Evolutionary conservation across 2,797 vertebrate species (phyloP).

Genomic region (Triplophysa bombifrons): DNA sequence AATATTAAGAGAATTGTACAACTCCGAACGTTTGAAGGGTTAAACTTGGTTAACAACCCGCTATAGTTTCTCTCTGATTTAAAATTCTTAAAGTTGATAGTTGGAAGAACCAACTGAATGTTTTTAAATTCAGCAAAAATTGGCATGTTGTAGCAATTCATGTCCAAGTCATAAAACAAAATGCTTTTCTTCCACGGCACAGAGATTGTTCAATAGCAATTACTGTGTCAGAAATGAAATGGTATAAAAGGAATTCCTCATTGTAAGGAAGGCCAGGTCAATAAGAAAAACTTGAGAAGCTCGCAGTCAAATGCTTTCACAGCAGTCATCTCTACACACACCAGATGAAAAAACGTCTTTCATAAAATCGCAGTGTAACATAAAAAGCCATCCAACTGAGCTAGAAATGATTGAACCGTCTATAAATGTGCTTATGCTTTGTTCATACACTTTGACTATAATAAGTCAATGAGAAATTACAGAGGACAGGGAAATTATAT

Average conservation of each 20-base stretch:
- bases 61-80: conserved; percentile 29
- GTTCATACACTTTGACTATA: neutral
- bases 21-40: neutral
- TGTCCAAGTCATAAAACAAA: conserved; percentile 47
- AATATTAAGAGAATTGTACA: no score
- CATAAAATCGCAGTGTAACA: neutral
- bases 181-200: conserved; percentile 42
- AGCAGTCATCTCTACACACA: neutral
- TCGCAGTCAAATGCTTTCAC: neutral
- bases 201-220: conserved; percentile 46
- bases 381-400: neutral
- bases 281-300: conserved; percentile 4
- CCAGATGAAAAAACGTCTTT: conserved; percentile 11
- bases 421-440: neutral
- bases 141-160: conserved; percentile 35
- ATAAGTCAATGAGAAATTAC: neutral
- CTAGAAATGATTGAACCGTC: neutral
- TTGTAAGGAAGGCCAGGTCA: neutral
- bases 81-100: conserved; percentile 41
- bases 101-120: conserved; percentile 27
- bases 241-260: neutral
- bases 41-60: conserved; percentile 28
- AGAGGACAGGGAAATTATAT: neutral
- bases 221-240: conserved; percentile 14
- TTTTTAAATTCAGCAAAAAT: conserved; percentile 46